Evolutionary conservation across 2,797 vertebrate species (phyloP).

Genomic region (Acanthornis magna): DNA sequence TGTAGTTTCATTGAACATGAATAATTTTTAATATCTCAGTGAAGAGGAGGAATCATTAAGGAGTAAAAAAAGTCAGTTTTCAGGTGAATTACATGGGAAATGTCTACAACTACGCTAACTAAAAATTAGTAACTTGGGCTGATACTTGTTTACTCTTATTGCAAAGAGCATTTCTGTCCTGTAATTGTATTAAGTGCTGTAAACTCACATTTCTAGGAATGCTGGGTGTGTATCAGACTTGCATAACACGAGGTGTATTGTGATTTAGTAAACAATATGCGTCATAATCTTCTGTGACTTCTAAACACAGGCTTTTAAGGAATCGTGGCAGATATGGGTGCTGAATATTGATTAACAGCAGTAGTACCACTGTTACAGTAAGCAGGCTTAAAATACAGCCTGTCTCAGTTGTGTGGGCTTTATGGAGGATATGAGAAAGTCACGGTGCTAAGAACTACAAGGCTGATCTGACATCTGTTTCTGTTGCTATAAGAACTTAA

Average conservation of each 20-base stretch:
- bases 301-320: not conserved
- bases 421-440: not conserved
- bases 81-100: not conserved
- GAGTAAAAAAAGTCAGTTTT: not conserved
- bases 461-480: not conserved
- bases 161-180: not conserved
- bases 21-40: not conserved
- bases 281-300: not conserved
- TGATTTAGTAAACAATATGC: not conserved
- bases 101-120: not conserved
- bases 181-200: not conserved
- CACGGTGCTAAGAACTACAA: not conserved
- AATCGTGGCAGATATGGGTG: not conserved
- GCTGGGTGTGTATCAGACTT: not conserved
- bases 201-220: not conserved
- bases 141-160: not conserved
- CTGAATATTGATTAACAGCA: not conserved
- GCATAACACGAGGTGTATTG: not conserved
- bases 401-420: not conserved
- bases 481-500: not conserved
- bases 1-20: not conserved
- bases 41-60: not conserved
- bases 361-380: not conserved
- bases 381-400: not conserved
- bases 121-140: not conserved